phyloP scores from a whole-genome alignment of 1,140 invertebrate genomes.

The Drosophila micromelanica region DNA sequence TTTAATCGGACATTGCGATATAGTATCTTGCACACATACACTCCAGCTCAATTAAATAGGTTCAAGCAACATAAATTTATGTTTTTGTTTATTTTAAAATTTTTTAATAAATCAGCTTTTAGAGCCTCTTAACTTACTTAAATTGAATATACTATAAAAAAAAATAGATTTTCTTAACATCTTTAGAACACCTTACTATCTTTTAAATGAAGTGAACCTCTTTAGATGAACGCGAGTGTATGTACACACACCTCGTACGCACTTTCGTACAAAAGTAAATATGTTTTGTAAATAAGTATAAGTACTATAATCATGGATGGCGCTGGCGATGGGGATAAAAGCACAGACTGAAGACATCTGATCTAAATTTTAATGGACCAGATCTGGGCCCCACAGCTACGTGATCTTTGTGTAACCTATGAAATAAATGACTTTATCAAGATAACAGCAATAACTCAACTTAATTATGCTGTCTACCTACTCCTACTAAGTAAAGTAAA shows the following conservation, averaged over 20 bases:
- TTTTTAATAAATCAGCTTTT: too few species aligned
- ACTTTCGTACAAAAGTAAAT: neutral
- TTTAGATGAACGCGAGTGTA: neutral
- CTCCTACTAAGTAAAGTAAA: neutral
- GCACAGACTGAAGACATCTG: neutral
- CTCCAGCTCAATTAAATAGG: too few species aligned
- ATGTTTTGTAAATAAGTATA: slow-evolving; percentile 12
- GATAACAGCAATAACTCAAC: slow-evolving; percentile 12
- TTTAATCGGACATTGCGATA: slow-evolving; percentile 42
- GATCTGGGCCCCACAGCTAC: neutral
- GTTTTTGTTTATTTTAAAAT: too few species aligned
- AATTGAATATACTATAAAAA: too few species aligned
- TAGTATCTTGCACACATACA: too few species aligned
- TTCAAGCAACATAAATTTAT: too few species aligned
- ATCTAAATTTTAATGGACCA: slow-evolving; percentile 10
- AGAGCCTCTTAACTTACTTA: too few species aligned
- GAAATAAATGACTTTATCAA: slow-evolving; percentile 36
- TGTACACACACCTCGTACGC: too few species aligned
- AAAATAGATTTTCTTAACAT: too few species aligned
- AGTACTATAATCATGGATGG: slow-evolving; percentile 1
- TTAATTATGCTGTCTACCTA: neutral
- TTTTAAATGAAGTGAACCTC: too few species aligned
- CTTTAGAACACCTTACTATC: too few species aligned
- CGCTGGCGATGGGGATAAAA: neutral
- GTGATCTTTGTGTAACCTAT: slow-evolving; percentile 14